Conservation (phyloP, 2,113 vertebrate genomes). For the Scopus umbretta region DNA sequence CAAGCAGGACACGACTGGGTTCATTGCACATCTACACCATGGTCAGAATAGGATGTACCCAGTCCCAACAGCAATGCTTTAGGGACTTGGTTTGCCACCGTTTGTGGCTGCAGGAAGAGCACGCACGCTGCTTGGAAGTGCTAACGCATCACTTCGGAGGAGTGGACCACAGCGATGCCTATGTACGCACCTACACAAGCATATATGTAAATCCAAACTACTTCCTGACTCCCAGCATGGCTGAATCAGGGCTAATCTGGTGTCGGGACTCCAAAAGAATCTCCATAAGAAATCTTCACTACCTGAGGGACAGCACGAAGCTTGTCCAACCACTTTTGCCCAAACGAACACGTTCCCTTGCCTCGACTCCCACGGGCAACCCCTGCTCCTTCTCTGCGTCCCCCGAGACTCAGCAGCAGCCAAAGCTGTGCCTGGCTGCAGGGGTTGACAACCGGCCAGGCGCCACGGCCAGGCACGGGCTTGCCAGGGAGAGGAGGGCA, state of each 20-base stretch:
- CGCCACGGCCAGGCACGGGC: accelerated
- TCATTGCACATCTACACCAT: accelerated
- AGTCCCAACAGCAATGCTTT: accelerated
- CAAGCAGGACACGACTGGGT: neutral
- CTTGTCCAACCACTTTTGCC: neutral
- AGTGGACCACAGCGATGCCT: neutral
- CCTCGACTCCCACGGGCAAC: accelerated
- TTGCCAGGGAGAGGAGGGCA: neutral
- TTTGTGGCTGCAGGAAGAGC: neutral
- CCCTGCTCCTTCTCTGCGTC: neutral
- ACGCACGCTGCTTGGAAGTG: accelerated
- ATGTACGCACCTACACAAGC: neutral
- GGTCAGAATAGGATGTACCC: neutral
- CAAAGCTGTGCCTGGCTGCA: neutral
- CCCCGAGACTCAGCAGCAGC: neutral
- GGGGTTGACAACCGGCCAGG: neutral
- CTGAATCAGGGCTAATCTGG: too few relatives aligned
- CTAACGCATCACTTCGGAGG: neutral
- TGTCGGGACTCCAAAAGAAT: neutral
- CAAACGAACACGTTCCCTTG: accelerated
- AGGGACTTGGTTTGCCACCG: neutral
- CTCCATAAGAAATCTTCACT: neutral
- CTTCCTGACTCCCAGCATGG: neutral
- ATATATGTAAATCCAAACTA: accelerated
- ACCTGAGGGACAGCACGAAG: neutral